Evolutionary conservation across 37 sponge, comb jelly and placozoan genomes (phyloP).

Genomic region (Diacarnus erythraeanus): DNA sequence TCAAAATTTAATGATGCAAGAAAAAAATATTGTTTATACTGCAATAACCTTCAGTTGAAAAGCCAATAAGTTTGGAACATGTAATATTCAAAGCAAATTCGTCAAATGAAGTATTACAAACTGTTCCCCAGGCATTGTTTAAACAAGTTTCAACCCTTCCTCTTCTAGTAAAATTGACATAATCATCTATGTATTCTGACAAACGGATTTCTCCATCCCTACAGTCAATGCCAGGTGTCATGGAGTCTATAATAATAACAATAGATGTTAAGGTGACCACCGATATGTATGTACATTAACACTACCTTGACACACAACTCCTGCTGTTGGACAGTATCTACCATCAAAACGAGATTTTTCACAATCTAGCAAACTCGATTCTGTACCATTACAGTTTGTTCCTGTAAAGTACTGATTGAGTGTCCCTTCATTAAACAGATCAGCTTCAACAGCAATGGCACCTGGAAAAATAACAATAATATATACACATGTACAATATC

Average conservation of each 20-base stretch:
- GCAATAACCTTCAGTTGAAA: not conserved
- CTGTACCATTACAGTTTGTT: slow-evolving; percentile 25
- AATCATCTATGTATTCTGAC: not conserved
- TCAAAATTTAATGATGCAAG: too few relatives aligned
- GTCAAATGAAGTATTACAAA: not conserved
- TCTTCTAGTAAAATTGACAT: not conserved
- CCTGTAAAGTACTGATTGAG: not conserved
- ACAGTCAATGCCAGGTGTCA: not conserved
- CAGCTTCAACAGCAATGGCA: slow-evolving; percentile 1
- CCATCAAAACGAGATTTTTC: not conserved
- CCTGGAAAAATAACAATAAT: too few relatives aligned
- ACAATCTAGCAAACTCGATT: slow-evolving; percentile 11
- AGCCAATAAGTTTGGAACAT: not conserved
- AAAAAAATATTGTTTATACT: too few relatives aligned
- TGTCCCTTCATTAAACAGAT: not conserved
- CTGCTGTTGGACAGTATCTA: slow-evolving; percentile 5
- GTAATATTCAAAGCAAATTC: not conserved
- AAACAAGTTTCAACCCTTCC: not conserved
- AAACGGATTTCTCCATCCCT: not conserved
- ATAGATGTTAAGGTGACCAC: too few relatives aligned
- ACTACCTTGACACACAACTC: slow-evolving; percentile 20
- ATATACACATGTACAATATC: slow-evolving; percentile 24
- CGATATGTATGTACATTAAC: not conserved
- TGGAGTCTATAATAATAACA: not conserved
- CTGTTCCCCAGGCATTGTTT: not conserved